Conservation (phyloP, 1,140 invertebrate species). For the Apolygus lucorum region DNA sequence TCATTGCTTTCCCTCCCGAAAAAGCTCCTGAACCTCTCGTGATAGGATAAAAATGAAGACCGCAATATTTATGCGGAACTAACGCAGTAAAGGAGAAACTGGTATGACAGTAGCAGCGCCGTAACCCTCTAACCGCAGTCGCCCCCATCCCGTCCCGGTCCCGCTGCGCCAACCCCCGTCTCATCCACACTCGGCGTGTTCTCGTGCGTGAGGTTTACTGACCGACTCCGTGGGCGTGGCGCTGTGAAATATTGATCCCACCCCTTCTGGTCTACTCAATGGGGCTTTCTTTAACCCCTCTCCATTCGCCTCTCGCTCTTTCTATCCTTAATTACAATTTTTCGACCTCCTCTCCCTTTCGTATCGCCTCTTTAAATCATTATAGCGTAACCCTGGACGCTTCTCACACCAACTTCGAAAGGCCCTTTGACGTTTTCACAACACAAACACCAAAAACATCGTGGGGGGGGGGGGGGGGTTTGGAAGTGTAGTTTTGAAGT, state of each 20-base stretch:
- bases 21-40: too few relatives aligned
- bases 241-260: slow-evolving; percentile 21
- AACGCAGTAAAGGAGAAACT: neutral
- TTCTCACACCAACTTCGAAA: neutral
- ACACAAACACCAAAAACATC: too few relatives aligned
- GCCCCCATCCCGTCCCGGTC: neutral
- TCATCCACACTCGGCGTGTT: neutral
- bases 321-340: neutral
- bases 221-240: slow-evolving; percentile 19
- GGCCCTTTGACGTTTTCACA: too few relatives aligned
- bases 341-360: neutral
- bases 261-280: slow-evolving; percentile 12
- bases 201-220: slow-evolving; percentile 14
- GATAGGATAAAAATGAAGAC: too few relatives aligned
- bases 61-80: neutral
- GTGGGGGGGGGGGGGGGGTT: too few relatives aligned
- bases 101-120: neutral
- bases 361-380: neutral
- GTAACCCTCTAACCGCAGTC: slow-evolving; percentile 11
- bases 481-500: too few relatives aligned
- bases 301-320: slow-evolving; percentile 8
- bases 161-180: slow-evolving; percentile 3
- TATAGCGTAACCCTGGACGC: neutral
- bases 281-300: neutral
- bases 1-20: too few relatives aligned